Evolutionary conservation across 1,140 invertebrate genomes (phyloP), one percentile per base, ranked within the genome.

Genomic region (Cotesia typhae): DNA sequence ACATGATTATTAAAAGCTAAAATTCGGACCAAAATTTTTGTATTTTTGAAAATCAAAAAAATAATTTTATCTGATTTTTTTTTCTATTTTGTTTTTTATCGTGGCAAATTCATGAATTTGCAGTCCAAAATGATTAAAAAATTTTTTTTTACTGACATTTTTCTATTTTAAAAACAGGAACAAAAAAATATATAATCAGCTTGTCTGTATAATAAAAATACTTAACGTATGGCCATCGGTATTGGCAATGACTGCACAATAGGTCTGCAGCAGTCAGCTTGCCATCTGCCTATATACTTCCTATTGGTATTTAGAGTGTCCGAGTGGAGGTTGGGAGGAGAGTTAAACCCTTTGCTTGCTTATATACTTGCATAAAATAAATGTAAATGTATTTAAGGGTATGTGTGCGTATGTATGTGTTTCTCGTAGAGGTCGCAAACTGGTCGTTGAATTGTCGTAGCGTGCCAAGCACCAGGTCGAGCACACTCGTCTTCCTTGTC

Each of bases 401-500:
- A 28, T 67, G 35, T 28, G 55, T 10, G 35, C 12, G 17, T n/a
- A 47, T 35, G 28, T 68, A 28, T 57, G 67, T 35, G 9, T 38
- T 55, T 53, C 17, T 6, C n/a, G 41, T 66, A 37, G 60, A 38
- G 37, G 64, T 66, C 64, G 28, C 70, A 12, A 20, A 38, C 3
- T 63, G 71, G 71, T 72, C 71, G 71, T 72, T 72, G 71, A 72
- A 67, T 72, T 65, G 65, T 72, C 53, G 41, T 72, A 41, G 71
- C 71, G 71, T 72, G 71, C 71, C 71, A 66, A 69, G 67, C 67
- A 61, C 67, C 67, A 71, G 70, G 70, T 72, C 63, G 64, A 67
- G 65, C 28, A 67, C 53, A 72, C 63, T 67, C 53, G 20, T 57
- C 41, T 41, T 41, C 35, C 12, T 37, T 28, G 28, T 28, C 28